Evolutionary conservation across 2,113 vertebrate species (phyloP), one percentile per base, ranked within the genome.

Genomic region (Siniperca chuatsi): DNA sequence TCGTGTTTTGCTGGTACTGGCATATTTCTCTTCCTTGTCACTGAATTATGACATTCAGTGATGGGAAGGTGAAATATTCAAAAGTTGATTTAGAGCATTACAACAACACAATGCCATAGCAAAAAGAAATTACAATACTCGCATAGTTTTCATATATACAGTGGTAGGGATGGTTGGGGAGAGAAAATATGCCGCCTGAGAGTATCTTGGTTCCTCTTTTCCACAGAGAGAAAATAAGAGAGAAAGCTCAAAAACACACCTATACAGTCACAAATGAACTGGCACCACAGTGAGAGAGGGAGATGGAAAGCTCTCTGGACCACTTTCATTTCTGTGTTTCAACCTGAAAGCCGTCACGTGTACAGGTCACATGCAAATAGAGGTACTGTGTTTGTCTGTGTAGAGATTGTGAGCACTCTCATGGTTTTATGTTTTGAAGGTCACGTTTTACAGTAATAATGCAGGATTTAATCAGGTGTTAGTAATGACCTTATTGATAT

Each of bases 281-380:
- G 62, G 48, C 68, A 67, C 64, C n/a, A 44, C 61, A 55, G 79
- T 29, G 37, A 78, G 67, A 73, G 48, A 21, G 11, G n/a, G 62
- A 6, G 70, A 67, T 58, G 74, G 70, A 72, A 79, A 83, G 60
- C 70, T 83, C 64, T 78, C 20, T 58, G 61, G 71, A 75, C 67
- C 33, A 54, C 52, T 87, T 90, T 86, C 35, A 65, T 89, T 79
- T 65, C 76, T 80, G 60, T 25, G 54, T 74, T 89, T 86, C 72
- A 81, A 52, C 68, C 29, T 85, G 37, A 87, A 84, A 89, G 78
- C 71, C 74, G 78, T 80, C 54, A 79, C 46, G 18, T 75, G 68
- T 71, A 61, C 37, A 72, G 37, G 83, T 37, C 52, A 21, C 67
- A 67, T 75, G 40, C 46, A 81, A 79, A 88, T 79, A 65, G 61